Evolutionary conservation across 2,888 invertebrate species (phyloP), one percentile per base, ranked within the genome.

Genomic region (Yponomeuta sedellus): DNA sequence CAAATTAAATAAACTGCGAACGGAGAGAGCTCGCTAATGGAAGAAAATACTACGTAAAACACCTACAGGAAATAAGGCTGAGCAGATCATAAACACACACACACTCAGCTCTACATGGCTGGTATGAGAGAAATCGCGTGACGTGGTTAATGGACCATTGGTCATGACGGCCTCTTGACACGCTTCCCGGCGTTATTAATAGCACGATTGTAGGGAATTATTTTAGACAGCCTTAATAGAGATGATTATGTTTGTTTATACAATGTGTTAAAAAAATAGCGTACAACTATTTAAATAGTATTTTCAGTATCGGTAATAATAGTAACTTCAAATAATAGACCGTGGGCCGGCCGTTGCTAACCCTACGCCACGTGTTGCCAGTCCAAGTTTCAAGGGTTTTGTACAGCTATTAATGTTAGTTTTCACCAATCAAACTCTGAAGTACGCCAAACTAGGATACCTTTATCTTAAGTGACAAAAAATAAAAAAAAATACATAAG

Each of bases 181-280:
- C 76, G 71, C 73, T 83, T 82, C 74, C 80, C 44, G 78, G 82
- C 81, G 83, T 85, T 74, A 80, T 78, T 76, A 83, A 79, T 81
- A 76, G 79, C 76, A 78, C 75, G 72, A 80, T 80, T 79, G 77
- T 76, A 74, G 75, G 79, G 79, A 81, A 79, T 79, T 25, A 79
- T 8, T 34, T 34, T 34, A 34, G 8, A 6, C 34, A 8, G 5
- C 10, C 16, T 52, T 4, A 3, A 16, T 16, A 52, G 44, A 44
- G 44, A 12, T 12, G n/a, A n/a, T n/a, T n/a, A 52, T 52, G 44
- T 52, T 52, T 52, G 16, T 52, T 52, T 44, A 12, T 44, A 5
- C n/a, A 44, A 12, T 12, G 44, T 34, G 34, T 34, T 34, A 34
- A 8, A 34, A 6, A 34, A 34, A 34, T 34, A 34, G n/a, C n/a